phyloP scores from a whole-genome alignment of 2,113 vertebrate species.

The Campylomormyrus tamandua region DNA sequence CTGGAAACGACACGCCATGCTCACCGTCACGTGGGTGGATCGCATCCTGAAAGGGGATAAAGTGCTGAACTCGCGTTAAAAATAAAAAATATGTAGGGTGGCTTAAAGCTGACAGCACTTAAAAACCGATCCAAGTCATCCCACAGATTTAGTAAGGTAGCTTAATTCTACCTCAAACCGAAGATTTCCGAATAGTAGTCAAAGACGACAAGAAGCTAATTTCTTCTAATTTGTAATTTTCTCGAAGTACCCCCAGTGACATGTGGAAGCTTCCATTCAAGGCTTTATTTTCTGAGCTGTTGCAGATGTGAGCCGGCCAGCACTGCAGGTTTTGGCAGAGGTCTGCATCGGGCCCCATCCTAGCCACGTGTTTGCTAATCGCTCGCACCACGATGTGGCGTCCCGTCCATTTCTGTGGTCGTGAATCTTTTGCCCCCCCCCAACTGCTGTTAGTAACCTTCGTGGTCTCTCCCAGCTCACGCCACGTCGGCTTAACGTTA shows the following conservation, averaged over 20 bases:
- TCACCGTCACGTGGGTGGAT: neutral
- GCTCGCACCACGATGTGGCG: neutral
- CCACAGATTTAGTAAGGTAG: neutral
- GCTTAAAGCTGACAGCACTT: neutral
- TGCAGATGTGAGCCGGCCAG: neutral
- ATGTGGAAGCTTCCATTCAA: neutral
- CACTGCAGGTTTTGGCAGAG: neutral
- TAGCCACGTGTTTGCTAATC: neutral
- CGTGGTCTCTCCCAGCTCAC: neutral
- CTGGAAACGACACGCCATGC: neutral
- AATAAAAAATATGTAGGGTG: neutral
- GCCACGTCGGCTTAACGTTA: neutral
- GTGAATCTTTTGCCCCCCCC: neutral
- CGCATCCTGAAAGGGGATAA: neutral
- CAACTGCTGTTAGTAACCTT: neutral
- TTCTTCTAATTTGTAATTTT: neutral
- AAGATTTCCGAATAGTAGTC: neutral
- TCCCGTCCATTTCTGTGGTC: neutral
- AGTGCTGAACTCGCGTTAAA: neutral
- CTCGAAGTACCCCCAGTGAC: neutral
- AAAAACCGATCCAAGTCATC: neutral
- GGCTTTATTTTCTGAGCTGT: neutral
- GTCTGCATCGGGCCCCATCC: neutral
- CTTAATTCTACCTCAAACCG: neutral
- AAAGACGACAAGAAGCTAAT: neutral